phyloP scores from a whole-genome alignment of 2,888 invertebrate genomes.

The Drosophila pegasa region DNA sequence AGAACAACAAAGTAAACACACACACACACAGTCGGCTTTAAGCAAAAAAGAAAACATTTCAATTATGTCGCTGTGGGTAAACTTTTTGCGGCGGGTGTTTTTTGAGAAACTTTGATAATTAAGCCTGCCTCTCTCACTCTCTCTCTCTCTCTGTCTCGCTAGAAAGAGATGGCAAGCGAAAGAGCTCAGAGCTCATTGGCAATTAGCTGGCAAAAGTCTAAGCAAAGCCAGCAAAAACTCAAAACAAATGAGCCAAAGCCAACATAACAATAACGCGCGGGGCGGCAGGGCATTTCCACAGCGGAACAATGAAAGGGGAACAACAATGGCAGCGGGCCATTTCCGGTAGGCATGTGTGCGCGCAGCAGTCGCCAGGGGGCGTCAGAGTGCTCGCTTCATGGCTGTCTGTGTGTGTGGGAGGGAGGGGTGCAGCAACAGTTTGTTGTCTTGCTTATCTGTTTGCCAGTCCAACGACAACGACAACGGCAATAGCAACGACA shows the following conservation, averaged over 20 bases:
- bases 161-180: background rate
- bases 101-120: constrained; percentile 64
- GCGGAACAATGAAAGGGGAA: constrained; percentile 6
- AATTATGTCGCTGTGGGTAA: constrained; percentile 63
- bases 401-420: constrained; percentile 6
- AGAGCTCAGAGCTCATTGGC: constrained; percentile 39
- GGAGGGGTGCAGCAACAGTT: constrained; percentile 65
- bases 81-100: constrained; percentile 43
- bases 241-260: constrained; percentile 64
- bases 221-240: constrained; percentile 49
- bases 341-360: constrained; percentile 54
- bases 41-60: constrained; percentile 67
- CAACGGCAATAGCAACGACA: constrained; percentile 34
- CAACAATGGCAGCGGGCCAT: constrained; percentile 65
- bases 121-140: constrained; percentile 32
- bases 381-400: constrained; percentile 26
- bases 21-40: background rate
- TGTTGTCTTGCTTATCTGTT: constrained; percentile 63
- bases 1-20: constrained; percentile 18
- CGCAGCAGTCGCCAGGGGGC: constrained; percentile 43
- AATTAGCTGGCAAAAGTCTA: constrained; percentile 62
- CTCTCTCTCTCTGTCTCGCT: background rate
- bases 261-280: constrained; percentile 41
- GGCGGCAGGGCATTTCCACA: background rate
- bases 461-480: constrained; percentile 58